Percentiles rank a stretch among this genome's conserved stretches.
These are phyloP conservation scores for Melitaea athalia DNA, from an alignment of 2,888 invertebrate genomes.

Conservation along the genomic window DNA sequence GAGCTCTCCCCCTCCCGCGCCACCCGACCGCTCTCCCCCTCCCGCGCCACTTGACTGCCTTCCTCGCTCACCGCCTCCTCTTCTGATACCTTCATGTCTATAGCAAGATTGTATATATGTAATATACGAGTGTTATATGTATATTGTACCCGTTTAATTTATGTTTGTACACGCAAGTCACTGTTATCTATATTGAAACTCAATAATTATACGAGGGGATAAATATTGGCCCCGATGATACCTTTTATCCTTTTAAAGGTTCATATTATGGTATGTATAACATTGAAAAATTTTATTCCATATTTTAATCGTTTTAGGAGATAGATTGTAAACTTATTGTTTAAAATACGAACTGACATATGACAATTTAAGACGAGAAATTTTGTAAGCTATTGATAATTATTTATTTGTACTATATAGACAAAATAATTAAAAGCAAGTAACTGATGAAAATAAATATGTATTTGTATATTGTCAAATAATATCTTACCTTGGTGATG, in stretches of 20 bases:
- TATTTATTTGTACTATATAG: neutral
- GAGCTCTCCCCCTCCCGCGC: constrained; percentile 84
- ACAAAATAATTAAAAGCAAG: neutral
- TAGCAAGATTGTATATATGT: neutral
- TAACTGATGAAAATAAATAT: neutral
- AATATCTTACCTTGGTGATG: constrained; percentile 57
- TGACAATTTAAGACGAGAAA: neutral
- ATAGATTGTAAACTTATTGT: neutral
- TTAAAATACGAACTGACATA: neutral
- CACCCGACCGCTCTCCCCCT: constrained; percentile 52
- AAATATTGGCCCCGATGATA: too few species aligned
- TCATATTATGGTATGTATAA: too few species aligned
- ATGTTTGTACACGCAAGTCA: too few species aligned
- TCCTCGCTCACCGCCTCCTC: constrained; percentile 57
- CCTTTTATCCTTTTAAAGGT: too few species aligned
- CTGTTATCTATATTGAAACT: too few species aligned
- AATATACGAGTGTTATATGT: too few species aligned
- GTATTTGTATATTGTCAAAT: neutral
- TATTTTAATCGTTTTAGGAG: too few species aligned
- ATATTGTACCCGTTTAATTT: too few species aligned
- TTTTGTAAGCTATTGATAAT: neutral
- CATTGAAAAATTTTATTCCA: too few species aligned
- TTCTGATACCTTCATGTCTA: constrained; percentile 63
- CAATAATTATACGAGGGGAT: too few species aligned
- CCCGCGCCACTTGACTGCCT: constrained; percentile 47